Base-by-base conservation (phyloP, 2,888 invertebrate species). In the Acronicta aceris region DNA sequence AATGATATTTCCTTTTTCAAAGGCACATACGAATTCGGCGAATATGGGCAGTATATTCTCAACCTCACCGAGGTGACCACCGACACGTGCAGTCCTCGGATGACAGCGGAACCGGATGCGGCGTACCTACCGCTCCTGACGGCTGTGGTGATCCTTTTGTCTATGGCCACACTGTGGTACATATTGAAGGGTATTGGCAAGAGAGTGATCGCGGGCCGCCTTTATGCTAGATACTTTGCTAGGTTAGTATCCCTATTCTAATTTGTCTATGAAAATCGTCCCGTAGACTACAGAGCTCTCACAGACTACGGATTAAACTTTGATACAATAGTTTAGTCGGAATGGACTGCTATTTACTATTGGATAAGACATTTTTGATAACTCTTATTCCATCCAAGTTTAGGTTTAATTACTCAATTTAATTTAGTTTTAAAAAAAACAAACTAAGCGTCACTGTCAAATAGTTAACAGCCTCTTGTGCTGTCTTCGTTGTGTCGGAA, bases 111-210 rank as follows among this genome's bases (percentile, higher is more conserved):
- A 77, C 95, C 95, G 0, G 95, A 95, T 50, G 95, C 94, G 1
- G 92, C 93, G 0, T 84, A 83, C 52, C 85, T 95, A 48, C 95
- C 95, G 0, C 89, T 94, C 13, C 79, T 95, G 52, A 93, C 92
- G 0, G 87, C 93, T 0, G 88, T 91, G 0, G 92, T 95, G 36
- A 89, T 92, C 9, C 82, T 95, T 10, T 79, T 95, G 70, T 88
- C 90, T 5, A 93, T 95, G 92, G 95, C 95, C 12, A 95, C 95
- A 0, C 80, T 94, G 45, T 95, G 95, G 95, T 95, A 95, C 69
- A 79, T 95, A 52, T 78, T 94, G 36, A 95, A 95, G 69, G 93
- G 88, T 0, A 91, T 94, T 4, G 90, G 91, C 21, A 94, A 93
- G 75, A 79, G 91, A 52, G 66, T 95, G 5, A 81, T 90, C 1